Base-by-base conservation (phyloP, 2,113 vertebrate genomes). In the Eira barbara region DNA sequence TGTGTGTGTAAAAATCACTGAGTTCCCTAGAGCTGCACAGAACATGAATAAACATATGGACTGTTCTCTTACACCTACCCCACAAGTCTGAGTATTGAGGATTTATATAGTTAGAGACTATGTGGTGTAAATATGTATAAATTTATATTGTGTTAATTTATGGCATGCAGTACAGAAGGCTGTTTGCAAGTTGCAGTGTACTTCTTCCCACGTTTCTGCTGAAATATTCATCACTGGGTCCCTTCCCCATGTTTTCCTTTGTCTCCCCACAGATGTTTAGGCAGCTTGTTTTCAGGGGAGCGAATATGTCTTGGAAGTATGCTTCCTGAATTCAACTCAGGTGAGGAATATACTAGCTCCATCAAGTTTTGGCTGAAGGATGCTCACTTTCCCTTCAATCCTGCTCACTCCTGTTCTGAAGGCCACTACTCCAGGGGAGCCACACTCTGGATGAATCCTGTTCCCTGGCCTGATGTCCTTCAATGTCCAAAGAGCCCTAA, bases 91-190 rank as follows among this genome's bases (percentile, higher is more conserved):
- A 98, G 98, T 98, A 98, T 98, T 98, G 98, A 99, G 97, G 98
- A 99, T 99, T 99, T 99, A 98, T 99, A 98, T 99, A 98, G 98
- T 98, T 98, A 95, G 98, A 99, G 98, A 98, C 98, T 98, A 98
- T 98, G 98, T 99, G 98, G 98, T 99, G 98, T 99, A 99, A 99
- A 99, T 98, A 98, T 99, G 98, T 98, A 99, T 98, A 99, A 98
- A 99, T 99, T 99, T 99, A 99, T 98, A 98, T 98, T 98, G 99
- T 99, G 99, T 98, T 99, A 99, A 99, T 99, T 99, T 99, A 99
- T 99, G 99, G 98, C 98, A 99, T 98, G 98, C 73, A 74, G 98
- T 98, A 98, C 98, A 99, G 98, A 99, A 99, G 99, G 99, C 98
- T 98, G 98, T 98, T 98, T 97, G 96, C 98, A 98, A 99, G 98